phyloP scores from a whole-genome alignment of 2,113 vertebrate genomes.

The Mesembrinibis cayennensis region DNA sequence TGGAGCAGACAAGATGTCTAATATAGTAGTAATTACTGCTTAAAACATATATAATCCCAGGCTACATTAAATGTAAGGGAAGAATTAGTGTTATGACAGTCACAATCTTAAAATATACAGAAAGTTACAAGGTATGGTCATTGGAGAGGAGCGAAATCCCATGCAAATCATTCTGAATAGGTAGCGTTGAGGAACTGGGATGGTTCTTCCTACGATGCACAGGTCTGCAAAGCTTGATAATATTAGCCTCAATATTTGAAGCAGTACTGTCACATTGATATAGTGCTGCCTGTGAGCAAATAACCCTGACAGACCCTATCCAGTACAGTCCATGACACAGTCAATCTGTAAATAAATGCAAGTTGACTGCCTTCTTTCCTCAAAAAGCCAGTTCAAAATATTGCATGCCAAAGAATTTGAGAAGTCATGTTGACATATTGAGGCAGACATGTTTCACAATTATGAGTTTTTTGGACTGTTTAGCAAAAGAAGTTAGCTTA shows the following conservation, averaged over 20 bases:
- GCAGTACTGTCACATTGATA: background rate
- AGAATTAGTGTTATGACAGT: background rate
- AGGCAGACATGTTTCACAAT: background rate
- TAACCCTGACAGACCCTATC: background rate
- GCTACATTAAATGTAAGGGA: background rate
- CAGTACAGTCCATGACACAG: background rate
- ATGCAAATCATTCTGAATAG: background rate
- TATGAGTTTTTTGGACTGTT: background rate
- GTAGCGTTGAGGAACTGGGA: background rate
- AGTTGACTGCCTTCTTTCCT: background rate
- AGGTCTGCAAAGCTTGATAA: background rate
- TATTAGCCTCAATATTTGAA: background rate
- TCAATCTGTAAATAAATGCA: background rate
- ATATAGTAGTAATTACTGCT: background rate
- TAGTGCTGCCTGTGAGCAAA: background rate
- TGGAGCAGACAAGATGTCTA: background rate
- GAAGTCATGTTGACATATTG: background rate
- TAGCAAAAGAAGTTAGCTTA: background rate
- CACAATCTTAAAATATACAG: background rate
- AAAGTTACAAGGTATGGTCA: background rate
- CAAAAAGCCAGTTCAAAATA: background rate
- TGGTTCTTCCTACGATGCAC: fast-evolving
- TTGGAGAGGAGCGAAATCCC: background rate
- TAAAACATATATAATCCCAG: background rate
- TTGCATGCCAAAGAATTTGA: background rate